Base-by-base conservation (phyloP, 2,113 vertebrate genomes). In the Leptobrachium leishanense region DNA sequence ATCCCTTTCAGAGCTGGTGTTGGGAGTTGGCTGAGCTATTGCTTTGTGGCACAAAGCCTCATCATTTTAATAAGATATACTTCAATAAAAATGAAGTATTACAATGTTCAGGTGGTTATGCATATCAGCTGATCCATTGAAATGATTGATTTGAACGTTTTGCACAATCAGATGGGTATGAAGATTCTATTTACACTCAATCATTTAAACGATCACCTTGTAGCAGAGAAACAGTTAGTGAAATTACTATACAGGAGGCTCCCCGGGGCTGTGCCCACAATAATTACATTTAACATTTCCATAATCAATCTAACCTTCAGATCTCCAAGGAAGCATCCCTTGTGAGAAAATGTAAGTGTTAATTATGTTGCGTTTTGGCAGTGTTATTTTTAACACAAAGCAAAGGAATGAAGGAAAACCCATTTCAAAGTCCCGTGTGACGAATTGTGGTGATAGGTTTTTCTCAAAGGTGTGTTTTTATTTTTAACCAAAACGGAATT, bases 271-370 rank as follows among this genome's bases (percentile, higher is more conserved):
- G 42, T 59, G 43, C 72, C 55, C 44, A 50, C 72, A 81, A 68
- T 81, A 81, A 81, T 81, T 81, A 81, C 46, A 81, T 68, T 74
- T 81, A 81, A 81, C 78, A 81, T 81, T 81, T 81, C 59, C 78
- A 81, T 81, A 81, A 81, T 74, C 71, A 81, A 68, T 74, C 71
- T 81, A 68, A 74, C 78, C 78, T 74, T 81, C 72, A 74, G 42
- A 68, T 81, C 72, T 72, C 72, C 68, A 74, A 74, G 68, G 64
- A 42, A 68, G 78, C 12, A 46, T 55, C 65, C 71, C 71, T 72
- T 46, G 72, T 81, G 65, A 74, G 63, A 81, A 68, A 54, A 50
- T 80, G 78, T 39, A 80, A 81, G 78, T 68, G 71, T 68, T 81
- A 81, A 81, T 81, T 81, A 81, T 81, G 78, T 74, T 74, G 64